Base-by-base conservation (phyloP, 2,888 invertebrate genomes). In the Ormyrus rosae region DNA sequence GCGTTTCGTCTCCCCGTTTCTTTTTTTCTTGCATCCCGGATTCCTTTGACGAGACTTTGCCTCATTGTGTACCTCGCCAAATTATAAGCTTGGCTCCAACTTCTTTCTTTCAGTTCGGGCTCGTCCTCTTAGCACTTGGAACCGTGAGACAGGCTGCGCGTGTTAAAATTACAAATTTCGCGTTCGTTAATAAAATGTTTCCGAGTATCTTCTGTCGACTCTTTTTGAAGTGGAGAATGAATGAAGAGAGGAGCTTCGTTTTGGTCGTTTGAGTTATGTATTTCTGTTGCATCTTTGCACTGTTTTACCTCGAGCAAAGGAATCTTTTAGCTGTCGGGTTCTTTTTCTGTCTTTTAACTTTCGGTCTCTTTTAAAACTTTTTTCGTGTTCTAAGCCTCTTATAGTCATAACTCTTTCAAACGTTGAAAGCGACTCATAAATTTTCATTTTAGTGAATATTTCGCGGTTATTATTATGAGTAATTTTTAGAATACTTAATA, bases 371-470 rank as follows among this genome's bases (percentile, higher is more conserved):
- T 13, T 75, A 75, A 75, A 58, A 67, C 51, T 65, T 60, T 67
- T 67, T 75, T 46, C 65, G 13, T 51, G 51, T 51, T 19, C n/a
- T 75, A 75, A 75, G 75, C 60, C 50, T 45, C 75, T 75, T 68
- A 45, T 1, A 11, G 9, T 8, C n/a, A 68, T 68, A 76, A 68
- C 45, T 76, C 68, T 76, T 65, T 11, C 64, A 48, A 8, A 51
- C 55, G 10, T 56, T 19, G 13, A 56, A 55, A 55, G 11, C 19
- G 50, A 45, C 1, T 5, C 19, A 56, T 60, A 65, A 34, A 34
- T 34, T 34, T 34, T 34, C 34, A 34, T 34, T 34, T 34, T 34
- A 34, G 34, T 34, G 34, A 34, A 34, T 34, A 34, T 34, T 4
- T 3, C 34, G 34, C 34, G 34, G 34, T 34, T 34, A 34, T 34